phyloP scores from a whole-genome alignment of 2,797 vertebrate species.

The Acestrorhynchus altus region DNA sequence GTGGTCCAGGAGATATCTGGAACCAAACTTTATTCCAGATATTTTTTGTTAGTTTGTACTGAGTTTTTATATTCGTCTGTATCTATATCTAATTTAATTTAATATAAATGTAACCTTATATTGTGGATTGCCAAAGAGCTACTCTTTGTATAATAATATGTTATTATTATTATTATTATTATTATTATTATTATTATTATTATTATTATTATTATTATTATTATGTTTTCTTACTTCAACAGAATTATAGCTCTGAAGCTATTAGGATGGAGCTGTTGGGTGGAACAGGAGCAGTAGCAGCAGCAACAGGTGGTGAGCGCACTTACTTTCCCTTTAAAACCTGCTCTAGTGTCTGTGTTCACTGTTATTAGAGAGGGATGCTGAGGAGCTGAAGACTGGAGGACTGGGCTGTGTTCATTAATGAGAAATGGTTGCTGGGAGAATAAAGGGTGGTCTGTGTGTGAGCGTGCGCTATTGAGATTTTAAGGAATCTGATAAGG shows the following conservation, averaged over 20 bases:
- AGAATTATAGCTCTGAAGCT: neutral
- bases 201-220: neutral
- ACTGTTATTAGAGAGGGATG: constrained; percentile 21
- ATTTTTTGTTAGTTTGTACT: too few relatives aligned
- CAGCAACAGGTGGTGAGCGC: constrained; percentile 83
- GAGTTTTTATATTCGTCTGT: too few relatives aligned
- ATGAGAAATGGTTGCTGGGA: constrained; percentile 1
- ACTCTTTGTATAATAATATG: too few relatives aligned
- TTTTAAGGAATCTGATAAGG: neutral
- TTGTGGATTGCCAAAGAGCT: too few relatives aligned
- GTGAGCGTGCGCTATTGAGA: neutral
- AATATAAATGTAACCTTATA: too few relatives aligned
- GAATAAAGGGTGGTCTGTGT: neutral
- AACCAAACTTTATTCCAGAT: too few relatives aligned
- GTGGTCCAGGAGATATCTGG: too few relatives aligned
- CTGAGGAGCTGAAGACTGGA: neutral
- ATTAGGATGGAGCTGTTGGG: neutral
- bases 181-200: too few relatives aligned
- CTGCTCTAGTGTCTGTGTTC: constrained; percentile 22
- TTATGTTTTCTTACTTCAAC: neutral
- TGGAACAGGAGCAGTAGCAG: constrained; percentile 72
- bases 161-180: too few relatives aligned
- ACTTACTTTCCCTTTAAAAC: constrained; percentile 52
- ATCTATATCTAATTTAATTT: too few relatives aligned
- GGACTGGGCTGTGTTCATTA: neutral